Conservation (phyloP, 2,797 vertebrate species). For the Gambelia wislizenii region DNA sequence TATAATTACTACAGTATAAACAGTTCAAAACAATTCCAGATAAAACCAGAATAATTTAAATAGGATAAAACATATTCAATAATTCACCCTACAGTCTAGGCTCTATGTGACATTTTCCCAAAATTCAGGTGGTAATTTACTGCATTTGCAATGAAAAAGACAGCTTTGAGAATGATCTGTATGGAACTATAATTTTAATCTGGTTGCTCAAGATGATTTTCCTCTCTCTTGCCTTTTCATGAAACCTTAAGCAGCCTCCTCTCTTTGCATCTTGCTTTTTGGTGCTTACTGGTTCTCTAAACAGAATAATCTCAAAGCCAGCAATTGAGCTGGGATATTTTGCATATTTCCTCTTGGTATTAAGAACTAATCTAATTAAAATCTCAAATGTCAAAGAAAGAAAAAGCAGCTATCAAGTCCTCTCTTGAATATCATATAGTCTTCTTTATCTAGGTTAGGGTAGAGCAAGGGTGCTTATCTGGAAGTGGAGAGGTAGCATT, state of each 20-base stretch:
- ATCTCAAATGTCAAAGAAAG: not conserved
- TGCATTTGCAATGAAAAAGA: not conserved
- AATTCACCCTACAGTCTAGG: too few relatives aligned
- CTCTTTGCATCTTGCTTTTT: not conserved
- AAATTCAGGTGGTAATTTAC: not conserved
- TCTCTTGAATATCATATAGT: not conserved
- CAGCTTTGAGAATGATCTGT: not conserved
- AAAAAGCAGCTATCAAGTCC: not conserved
- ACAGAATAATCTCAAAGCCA: slow-evolving; percentile 2
- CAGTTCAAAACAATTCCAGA: too few relatives aligned
- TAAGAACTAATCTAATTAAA: not conserved
- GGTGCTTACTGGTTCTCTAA: slow-evolving; percentile 2
- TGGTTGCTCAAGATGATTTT: not conserved
- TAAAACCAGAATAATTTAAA: too few relatives aligned
- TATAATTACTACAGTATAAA: too few relatives aligned
- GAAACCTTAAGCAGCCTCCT: not conserved
- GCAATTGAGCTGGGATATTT: not conserved
- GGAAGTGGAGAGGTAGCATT: not conserved
- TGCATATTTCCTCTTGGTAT: rapidly evolving
- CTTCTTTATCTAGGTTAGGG: not conserved
- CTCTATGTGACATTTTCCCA: too few relatives aligned
- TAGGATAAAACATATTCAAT: too few relatives aligned
- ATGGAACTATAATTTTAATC: not conserved
- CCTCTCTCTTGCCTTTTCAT: not conserved
- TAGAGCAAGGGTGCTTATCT: not conserved